A percentile compares a stretch with the other conserved stretches of the same genome.
Conservation (phyloP, 2,797 vertebrate genomes). For the Acanthiza pusilla region DNA sequence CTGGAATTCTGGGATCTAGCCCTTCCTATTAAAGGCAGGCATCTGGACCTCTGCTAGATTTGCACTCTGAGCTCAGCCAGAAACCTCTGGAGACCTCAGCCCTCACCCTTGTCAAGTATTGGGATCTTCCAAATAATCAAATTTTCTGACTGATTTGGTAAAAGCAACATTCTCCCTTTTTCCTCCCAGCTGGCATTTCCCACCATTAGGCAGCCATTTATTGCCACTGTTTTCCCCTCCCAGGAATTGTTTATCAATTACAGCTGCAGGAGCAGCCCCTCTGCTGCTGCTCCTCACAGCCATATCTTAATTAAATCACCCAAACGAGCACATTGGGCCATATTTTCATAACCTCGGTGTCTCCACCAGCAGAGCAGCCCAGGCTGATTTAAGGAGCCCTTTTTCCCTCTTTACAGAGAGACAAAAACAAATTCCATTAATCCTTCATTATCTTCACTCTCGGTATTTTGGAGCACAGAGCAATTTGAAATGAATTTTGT, state of each 20-base stretch:
- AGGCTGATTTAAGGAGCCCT: background rate
- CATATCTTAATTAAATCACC: background rate
- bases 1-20: too few relatives aligned
- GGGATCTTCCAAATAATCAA: accelerated
- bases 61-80: background rate
- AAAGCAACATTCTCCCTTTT: accelerated
- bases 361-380: background rate
- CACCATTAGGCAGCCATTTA: background rate
- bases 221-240: background rate
- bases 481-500: background rate
- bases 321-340: background rate
- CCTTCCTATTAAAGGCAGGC: too few relatives aligned
- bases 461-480: background rate
- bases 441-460: background rate
- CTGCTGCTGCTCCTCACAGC: background rate
- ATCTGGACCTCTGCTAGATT: too few relatives aligned
- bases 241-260: background rate
- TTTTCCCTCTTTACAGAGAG: background rate
- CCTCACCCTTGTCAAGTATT: accelerated
- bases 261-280: background rate
- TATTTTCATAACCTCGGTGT: background rate
- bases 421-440: constrained; percentile 1
- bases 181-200: background rate
- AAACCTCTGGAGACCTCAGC: background rate
- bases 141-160: accelerated